Conservation (phyloP, 2,888 invertebrate genomes). For the Theodoxus fluviatilis region DNA sequence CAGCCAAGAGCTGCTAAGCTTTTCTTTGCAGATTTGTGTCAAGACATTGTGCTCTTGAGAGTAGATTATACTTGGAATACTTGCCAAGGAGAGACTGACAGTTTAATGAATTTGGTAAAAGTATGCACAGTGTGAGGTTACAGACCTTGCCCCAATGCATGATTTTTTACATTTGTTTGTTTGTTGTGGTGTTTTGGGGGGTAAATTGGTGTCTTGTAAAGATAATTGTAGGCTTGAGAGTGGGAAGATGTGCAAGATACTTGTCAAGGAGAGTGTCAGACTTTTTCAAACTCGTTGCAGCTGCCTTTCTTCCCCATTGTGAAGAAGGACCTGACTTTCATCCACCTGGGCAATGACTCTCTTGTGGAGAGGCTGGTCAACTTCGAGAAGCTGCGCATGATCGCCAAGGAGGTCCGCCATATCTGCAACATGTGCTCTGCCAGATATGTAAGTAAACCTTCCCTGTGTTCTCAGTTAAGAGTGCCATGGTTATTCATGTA, state of each 20-base stretch:
- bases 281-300: conserved; percentile 49
- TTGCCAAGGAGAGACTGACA: neutral
- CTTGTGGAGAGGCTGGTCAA: conserved; percentile 74
- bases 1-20: too few species aligned
- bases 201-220: neutral
- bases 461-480: neutral
- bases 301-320: conserved; percentile 72
- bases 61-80: neutral
- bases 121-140: too few species aligned
- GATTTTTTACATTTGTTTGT: too few species aligned
- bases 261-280: neutral
- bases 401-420: conserved; percentile 85
- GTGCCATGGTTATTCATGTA: neutral
- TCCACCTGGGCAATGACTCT: conserved; percentile 87
- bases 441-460: conserved; percentile 72
- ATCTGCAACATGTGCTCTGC: conserved; percentile 89
- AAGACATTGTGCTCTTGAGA: too few species aligned
- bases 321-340: conserved; percentile 88
- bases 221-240: neutral
- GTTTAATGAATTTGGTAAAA: too few species aligned
- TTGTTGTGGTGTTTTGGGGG: neutral
- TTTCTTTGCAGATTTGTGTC: too few species aligned
- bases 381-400: conserved; percentile 98
- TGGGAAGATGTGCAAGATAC: neutral
- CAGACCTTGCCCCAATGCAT: too few species aligned